Conservation (phyloP, 1,140 invertebrate genomes). For the Tetramorium simillimum region DNA sequence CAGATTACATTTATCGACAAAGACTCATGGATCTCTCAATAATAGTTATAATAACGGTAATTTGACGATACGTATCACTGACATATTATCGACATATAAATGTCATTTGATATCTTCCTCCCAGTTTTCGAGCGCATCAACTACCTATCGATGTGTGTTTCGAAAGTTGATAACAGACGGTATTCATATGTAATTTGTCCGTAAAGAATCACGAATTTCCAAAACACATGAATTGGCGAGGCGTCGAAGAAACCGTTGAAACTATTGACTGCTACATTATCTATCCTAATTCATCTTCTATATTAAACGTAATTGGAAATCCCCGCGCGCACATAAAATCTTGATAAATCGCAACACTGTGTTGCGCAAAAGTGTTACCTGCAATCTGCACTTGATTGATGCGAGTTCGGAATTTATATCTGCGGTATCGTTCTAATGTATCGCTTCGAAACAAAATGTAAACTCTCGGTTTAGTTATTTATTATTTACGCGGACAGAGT, state of each 20-base stretch:
- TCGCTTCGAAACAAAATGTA: background rate
- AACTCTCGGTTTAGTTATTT: background rate
- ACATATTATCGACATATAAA: background rate
- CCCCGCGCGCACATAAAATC: background rate
- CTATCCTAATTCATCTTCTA: background rate
- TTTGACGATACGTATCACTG: background rate
- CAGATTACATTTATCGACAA: background rate
- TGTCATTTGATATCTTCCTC: background rate
- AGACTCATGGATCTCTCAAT: background rate
- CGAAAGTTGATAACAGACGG: background rate
- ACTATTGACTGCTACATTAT: background rate
- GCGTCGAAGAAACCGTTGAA: background rate
- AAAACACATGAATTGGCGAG: background rate
- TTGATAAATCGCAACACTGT: background rate
- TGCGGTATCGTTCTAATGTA: background rate
- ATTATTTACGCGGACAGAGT: background rate
- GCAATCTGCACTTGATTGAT: background rate
- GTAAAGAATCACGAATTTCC: background rate
- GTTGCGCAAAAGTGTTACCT: background rate
- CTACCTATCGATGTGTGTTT: background rate
- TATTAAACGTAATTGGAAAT: background rate
- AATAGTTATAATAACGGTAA: background rate
- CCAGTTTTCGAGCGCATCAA: background rate
- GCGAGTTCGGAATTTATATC: background rate
- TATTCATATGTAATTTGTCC: background rate